phyloP scores from a whole-genome alignment of 2,113 vertebrate species.

The Gasterosteus aculeatus region DNA sequence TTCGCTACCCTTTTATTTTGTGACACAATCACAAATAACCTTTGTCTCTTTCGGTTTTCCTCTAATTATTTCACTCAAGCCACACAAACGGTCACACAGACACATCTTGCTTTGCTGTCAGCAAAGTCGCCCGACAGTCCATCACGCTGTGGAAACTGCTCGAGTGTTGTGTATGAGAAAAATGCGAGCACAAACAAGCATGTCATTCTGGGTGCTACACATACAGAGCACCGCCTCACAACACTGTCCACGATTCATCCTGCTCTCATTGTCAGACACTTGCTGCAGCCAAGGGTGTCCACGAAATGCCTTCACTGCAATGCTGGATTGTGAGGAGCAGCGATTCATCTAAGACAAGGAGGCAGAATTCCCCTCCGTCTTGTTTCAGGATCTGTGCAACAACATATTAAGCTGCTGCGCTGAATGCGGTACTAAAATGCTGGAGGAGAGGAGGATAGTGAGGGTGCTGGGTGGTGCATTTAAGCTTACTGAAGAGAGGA shows the following conservation, averaged over 20 bases:
- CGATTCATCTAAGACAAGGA: slow-evolving; percentile 35
- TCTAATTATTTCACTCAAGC: slow-evolving; percentile 38
- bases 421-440: slow-evolving; percentile 23
- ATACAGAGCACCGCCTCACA: slow-evolving; percentile 38
- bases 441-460: slow-evolving; percentile 15
- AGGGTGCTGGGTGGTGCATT: not conserved
- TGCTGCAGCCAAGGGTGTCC: slow-evolving; percentile 19
- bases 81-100: slow-evolving; percentile 43
- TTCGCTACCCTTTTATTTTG: slow-evolving; percentile 55
- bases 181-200: slow-evolving; percentile 64
- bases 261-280: slow-evolving; percentile 33
- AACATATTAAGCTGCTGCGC: slow-evolving; percentile 25
- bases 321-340: slow-evolving; percentile 10
- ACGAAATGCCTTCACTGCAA: slow-evolving; percentile 30
- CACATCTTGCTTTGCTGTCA: slow-evolving; percentile 65
- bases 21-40: slow-evolving; percentile 66
- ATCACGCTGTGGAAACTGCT: slow-evolving; percentile 69
- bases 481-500: slow-evolving; percentile 13
- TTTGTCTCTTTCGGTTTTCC: slow-evolving; percentile 25
- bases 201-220: slow-evolving; percentile 55
- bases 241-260: slow-evolving; percentile 30
- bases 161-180: slow-evolving; percentile 71
- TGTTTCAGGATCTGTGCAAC: slow-evolving; percentile 27
- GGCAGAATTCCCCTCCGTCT: slow-evolving; percentile 23
- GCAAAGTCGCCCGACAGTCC: slow-evolving; percentile 74